phyloP scores from a whole-genome alignment of 2,113 vertebrate species.

The Periophthalmus modestus region DNA sequence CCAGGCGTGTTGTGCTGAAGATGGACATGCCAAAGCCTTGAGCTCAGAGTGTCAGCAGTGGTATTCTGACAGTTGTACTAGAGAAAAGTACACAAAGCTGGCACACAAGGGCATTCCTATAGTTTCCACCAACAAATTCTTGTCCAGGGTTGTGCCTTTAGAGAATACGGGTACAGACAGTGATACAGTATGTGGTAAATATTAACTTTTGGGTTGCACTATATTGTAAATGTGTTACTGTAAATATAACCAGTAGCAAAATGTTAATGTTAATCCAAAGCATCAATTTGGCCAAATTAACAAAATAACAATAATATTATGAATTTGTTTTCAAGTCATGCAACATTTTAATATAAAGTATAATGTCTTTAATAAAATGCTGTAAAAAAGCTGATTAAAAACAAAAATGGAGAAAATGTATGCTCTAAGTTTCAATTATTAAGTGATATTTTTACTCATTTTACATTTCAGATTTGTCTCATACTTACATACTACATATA shows the following conservation, averaged over 20 bases:
- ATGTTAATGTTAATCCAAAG: not conserved
- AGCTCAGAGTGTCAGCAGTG: slow-evolving; percentile 76
- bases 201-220: not conserved
- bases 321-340: no score
- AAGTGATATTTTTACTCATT: no score
- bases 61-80: slow-evolving; percentile 74
- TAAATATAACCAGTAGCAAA: not conserved
- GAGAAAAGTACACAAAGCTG: slow-evolving; percentile 63
- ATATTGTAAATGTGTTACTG: not conserved
- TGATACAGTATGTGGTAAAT: not conserved
- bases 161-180: not conserved
- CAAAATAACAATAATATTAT: no score
- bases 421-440: no score
- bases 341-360: no score
- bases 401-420: no score
- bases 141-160: slow-evolving; percentile 4
- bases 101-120: slow-evolving; percentile 66
- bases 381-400: no score
- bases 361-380: no score
- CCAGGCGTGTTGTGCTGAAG: slow-evolving; percentile 51
- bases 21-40: slow-evolving; percentile 75
- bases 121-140: slow-evolving; percentile 56
- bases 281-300: no score
- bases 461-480: no score
- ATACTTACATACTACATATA: no score